Evolutionary conservation across 1,140 invertebrate genomes (phyloP), one percentile per base, ranked within the genome.

Genomic region (Drosophila orosa): DNA sequence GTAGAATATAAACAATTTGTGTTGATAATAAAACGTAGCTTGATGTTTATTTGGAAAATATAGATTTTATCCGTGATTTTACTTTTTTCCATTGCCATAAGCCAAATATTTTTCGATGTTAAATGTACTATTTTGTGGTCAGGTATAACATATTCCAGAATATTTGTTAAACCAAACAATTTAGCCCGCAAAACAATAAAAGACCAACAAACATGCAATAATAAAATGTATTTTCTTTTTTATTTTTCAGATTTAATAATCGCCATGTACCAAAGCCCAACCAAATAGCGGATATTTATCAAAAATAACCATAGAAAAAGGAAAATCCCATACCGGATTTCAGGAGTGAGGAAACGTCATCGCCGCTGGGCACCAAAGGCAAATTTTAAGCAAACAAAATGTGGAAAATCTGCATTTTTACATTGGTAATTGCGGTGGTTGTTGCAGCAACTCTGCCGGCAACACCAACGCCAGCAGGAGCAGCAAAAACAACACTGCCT

Each of bases 371-470:
- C 35, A 19, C 37, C 15, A 6, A 68, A 56, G 65, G 29, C 24
- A 42, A 47, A 39, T 44, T 47, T 24, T 47, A 39, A 71, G 25
- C 42, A 29, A 75, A 65, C 59, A 82, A 82, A 82, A 86, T 86
- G 83, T 52, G 72, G 55, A 90, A 89, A 89, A 79, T 91, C 52
- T 90, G 78, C 78, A 82, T 89, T 81, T 85, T 89, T 74, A 85
- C 75, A 82, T 79, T 82, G 78, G 71, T 81, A 89, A 89, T 91
- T 77, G 69, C 66, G 57, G 75, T 62, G 40, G 66, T 67, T 54
- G 65, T 63, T 17, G 42, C 58, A 62, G 45, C 77, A 44, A 71
- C 60, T 37, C 50, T 25, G 24, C 22, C 42, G 60, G 9, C 59
- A 54, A 22, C 39, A 63, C 35, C 59, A 40, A 31, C 40, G 33